Conservation (phyloP, 2,113 vertebrate species). For the Alethe castanea region DNA sequence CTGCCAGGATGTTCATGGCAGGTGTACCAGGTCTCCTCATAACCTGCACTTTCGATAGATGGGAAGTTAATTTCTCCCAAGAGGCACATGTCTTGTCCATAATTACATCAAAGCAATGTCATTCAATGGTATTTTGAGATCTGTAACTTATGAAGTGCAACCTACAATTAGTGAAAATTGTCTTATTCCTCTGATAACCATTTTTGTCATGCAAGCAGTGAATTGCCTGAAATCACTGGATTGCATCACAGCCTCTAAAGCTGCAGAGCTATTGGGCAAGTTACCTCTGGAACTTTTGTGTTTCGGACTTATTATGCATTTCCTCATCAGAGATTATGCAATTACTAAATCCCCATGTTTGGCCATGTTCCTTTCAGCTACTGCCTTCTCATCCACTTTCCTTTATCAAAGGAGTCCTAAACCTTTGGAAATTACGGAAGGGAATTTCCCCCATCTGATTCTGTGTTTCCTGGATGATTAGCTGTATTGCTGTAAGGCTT, state of each 20-base stretch:
- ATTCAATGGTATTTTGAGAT: background rate
- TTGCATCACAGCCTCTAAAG: background rate
- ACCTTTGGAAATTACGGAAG: background rate
- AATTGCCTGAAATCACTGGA: background rate
- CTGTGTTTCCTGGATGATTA: constrained; percentile 3
- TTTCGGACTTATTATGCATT: background rate
- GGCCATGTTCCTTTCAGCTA: background rate
- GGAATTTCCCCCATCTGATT: background rate
- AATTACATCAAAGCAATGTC: background rate
- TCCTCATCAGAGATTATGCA: background rate
- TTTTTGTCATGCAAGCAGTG: background rate
- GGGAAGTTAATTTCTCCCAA: background rate
- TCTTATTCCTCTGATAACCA: background rate
- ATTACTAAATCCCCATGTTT: background rate
- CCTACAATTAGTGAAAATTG: background rate
- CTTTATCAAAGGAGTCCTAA: background rate
- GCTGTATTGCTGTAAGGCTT: background rate
- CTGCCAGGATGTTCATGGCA: background rate
- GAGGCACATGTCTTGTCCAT: background rate
- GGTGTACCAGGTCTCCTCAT: background rate
- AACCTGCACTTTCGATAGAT: background rate
- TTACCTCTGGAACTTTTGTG: background rate
- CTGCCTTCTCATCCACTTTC: background rate
- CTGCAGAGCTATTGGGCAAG: background rate
- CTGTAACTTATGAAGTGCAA: background rate